Percentiles rank a stretch among this genome's conserved stretches.
Conservation (phyloP, 2,113 vertebrate species). For the Panthera leo region DNA sequence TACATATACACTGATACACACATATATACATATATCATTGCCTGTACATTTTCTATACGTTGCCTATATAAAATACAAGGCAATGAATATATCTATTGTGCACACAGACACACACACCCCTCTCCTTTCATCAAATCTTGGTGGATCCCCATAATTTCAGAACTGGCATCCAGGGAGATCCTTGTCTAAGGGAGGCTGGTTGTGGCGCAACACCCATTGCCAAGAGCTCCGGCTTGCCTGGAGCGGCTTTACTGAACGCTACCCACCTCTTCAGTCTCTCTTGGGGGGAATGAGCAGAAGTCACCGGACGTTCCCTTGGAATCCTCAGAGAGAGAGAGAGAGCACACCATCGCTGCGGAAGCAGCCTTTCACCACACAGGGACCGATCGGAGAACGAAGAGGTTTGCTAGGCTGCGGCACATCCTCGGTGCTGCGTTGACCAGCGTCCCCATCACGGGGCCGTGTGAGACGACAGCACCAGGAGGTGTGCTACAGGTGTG, state of each 20-base stretch:
- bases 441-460: fast-evolving
- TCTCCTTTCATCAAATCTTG: background rate
- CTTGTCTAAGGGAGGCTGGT: background rate
- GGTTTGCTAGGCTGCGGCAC: fast-evolving
- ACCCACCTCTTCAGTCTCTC: background rate
- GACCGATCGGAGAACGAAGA: fast-evolving
- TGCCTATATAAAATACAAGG: no score
- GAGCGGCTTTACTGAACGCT: background rate
- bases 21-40: no score
- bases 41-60: no score
- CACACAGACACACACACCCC: no score
- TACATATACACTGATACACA: no score
- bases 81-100: background rate
- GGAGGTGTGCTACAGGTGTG: fast-evolving
- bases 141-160: background rate
- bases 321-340: background rate
- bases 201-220: background rate
- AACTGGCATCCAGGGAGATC: background rate
- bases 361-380: background rate
- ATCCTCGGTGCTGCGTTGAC: fast-evolving
- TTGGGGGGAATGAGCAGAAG: background rate
- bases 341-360: background rate
- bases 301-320: background rate
- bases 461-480: fast-evolving
- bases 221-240: background rate